Evolutionary conservation across 2,797 vertebrate species (phyloP).

Genomic region (Rachycentron canadum): DNA sequence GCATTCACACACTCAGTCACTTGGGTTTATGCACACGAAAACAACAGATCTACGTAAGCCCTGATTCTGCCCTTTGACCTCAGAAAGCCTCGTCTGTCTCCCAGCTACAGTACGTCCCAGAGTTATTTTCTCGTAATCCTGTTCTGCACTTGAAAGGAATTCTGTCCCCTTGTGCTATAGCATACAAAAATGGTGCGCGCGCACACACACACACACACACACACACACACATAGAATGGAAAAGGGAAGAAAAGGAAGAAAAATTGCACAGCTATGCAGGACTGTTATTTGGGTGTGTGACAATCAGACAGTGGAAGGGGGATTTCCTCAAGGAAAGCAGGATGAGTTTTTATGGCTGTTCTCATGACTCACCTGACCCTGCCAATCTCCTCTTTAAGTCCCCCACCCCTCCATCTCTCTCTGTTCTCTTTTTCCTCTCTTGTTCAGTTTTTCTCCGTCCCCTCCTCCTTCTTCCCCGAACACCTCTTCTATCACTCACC

Average conservation of each 20-base stretch:
- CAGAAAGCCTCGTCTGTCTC: constrained; percentile 1
- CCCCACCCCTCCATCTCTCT: neutral
- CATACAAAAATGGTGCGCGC: neutral
- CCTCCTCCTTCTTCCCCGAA: constrained; percentile 12
- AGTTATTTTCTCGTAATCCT: constrained; percentile 8
- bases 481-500: constrained; percentile 5
- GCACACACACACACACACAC: constrained; percentile 9
- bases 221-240: constrained; percentile 16
- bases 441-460: neutral
- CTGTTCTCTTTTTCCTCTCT: neutral
- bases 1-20: neutral
- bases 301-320: constrained; percentile 50
- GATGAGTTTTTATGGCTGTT: constrained; percentile 64
- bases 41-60: neutral
- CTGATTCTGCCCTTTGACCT: constrained; percentile 10
- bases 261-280: constrained; percentile 16
- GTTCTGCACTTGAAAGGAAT: constrained; percentile 6
- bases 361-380: constrained; percentile 72
- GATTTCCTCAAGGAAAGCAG: constrained; percentile 68
- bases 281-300: constrained; percentile 56
- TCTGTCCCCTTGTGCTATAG: neutral
- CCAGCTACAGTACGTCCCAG: neutral
- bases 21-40: neutral
- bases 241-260: constrained; percentile 3
- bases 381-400: constrained; percentile 38